Conservation (phyloP, 2,888 invertebrate species). For the Eucriotettix oculatus region DNA sequence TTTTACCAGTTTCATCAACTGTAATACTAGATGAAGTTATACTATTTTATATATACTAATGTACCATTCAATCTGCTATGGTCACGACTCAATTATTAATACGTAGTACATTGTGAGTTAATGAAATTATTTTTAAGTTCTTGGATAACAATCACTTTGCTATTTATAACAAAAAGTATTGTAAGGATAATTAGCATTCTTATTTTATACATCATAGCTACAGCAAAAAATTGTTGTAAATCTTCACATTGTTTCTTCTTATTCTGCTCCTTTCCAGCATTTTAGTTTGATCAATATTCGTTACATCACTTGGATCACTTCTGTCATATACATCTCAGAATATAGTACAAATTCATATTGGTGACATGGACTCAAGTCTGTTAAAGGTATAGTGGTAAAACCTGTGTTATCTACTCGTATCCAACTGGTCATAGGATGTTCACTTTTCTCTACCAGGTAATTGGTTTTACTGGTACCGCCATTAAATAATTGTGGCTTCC, state of each 20-base stretch:
- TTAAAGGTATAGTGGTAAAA: conserved; percentile 81
- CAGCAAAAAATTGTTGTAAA: too few relatives aligned
- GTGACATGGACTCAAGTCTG: conserved; percentile 74
- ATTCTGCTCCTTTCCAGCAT: conserved; percentile 58
- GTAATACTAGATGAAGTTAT: conserved; percentile 13
- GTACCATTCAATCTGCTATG: too few relatives aligned
- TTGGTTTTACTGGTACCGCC: conserved; percentile 95
- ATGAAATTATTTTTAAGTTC: too few relatives aligned
- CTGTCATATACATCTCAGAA: conserved; percentile 95
- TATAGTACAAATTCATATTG: conserved; percentile 95
- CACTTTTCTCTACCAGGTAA: conserved; percentile 88
- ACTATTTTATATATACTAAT: too few relatives aligned
- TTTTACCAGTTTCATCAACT: conserved; percentile 73
- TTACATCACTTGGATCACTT: conserved; percentile 86
- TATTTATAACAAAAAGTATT: too few relatives aligned
- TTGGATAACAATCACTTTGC: too few relatives aligned
- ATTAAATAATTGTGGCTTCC: conserved; percentile 95
- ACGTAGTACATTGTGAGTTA: too few relatives aligned
- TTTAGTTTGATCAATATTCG: conserved; percentile 66
- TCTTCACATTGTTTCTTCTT: conserved; percentile 64
- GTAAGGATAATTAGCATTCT: too few relatives aligned
- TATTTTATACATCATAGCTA: too few relatives aligned
- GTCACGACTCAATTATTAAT: too few relatives aligned
- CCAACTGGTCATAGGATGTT: conserved; percentile 90
- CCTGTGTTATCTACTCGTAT: conserved; percentile 84